These are phyloP conservation scores for Tinamus major DNA, from an alignment of 2,797 vertebrate genomes.

Conservation along the genomic window DNA sequence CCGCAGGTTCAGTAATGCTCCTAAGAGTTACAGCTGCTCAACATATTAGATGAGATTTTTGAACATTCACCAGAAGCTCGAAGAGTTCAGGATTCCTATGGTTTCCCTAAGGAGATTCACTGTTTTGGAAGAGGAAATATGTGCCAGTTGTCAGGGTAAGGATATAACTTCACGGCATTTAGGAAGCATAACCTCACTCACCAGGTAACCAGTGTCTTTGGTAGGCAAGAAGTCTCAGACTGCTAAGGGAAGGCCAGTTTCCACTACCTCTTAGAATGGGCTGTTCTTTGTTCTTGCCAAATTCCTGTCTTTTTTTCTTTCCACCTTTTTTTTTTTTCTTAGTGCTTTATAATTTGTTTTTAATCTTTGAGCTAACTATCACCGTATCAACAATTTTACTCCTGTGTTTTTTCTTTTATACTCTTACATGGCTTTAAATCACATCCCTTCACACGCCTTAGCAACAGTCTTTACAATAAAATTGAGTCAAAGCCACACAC, in stretches of 20 bases:
- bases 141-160: not conserved
- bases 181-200: not conserved
- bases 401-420: not conserved
- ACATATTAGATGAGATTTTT: fast-evolving
- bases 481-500: not conserved
- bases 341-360: not conserved
- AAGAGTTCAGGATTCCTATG: not conserved
- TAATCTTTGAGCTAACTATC: not conserved
- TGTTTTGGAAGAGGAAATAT: not conserved
- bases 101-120: not conserved
- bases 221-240: not conserved
- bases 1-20: fast-evolving
- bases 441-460: not conserved
- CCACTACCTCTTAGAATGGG: not conserved
- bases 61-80: fast-evolving
- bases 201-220: fast-evolving
- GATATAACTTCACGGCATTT: not conserved
- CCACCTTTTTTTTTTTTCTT: not conserved
- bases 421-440: not conserved
- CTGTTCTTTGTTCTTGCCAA: not conserved
- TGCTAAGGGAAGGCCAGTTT: not conserved
- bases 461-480: not conserved
- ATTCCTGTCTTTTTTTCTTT: fast-evolving
- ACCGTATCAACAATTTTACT: not conserved
- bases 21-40: not conserved